Evolutionary conservation across 2,797 vertebrate species (phyloP), one percentile per base, ranked within the genome.

Genomic region (Micromesistius poutassou): DNA sequence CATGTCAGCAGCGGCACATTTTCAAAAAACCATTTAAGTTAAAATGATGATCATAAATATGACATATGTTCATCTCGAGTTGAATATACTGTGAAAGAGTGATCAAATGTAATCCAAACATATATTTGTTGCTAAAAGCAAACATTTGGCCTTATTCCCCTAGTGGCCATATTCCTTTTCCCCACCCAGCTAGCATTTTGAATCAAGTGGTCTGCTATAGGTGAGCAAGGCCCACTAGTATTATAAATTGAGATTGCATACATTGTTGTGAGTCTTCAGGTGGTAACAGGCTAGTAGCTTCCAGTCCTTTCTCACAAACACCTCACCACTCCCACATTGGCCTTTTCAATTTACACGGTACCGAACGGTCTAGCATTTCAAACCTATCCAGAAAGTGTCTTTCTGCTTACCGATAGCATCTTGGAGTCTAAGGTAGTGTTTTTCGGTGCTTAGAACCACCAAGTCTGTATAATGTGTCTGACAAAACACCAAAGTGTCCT

Each of bases 391-490:
- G 33, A 33, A 33, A 33, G 33, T 33, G 33, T 2, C 33, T 33
- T 33, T 33, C 33, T 33, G 82, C 83, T 2, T 79, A 4, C 50
- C n/a, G 0, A 80, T 83, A 71, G 42, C 62, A 28, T 82, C 75
- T 31, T 82, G 74, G 73, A 91, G 13, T 30, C 5, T 4, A 22
- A 76, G 77, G 73, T 88, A 88, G 28, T 89, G 72, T 35, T 83
- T 75, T 1, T 88, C 84, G 19, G 83, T 83, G 80, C 66, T 85
- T 42, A 86, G 74, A 74, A 87, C 81, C 6, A 85, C 79, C 3
- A 91, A 78, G 75, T 91, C 85, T 1, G 87, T 81, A 42, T 83
- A 89, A 81, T 91, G 82, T 77, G 72, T n/a, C n/a, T 76, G 84
- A 79, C 90, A 90, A 75, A 40, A 40, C 33, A 2, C 33, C 33